A percentile compares a stretch with the other conserved stretches of the same genome.
These are phyloP conservation scores for Gryon sp. DNA, from an alignment of 1,140 invertebrate species.

Conservation along the genomic window DNA sequence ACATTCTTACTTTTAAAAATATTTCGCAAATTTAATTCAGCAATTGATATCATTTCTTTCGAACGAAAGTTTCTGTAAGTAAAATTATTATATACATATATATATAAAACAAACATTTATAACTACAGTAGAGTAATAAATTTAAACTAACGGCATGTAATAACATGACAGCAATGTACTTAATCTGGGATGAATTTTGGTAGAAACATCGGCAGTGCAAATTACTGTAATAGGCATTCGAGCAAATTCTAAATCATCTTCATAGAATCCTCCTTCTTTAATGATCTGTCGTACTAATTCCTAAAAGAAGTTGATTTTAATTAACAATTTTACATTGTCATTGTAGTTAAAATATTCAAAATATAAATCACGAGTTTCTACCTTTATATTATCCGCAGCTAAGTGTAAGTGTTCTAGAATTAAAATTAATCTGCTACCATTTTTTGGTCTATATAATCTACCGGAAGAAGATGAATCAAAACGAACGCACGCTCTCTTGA, in stretches of 20 bases:
- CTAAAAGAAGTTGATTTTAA: conserved; percentile 46
- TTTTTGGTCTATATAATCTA: conserved; percentile 73
- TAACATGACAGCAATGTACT: conserved; percentile 70
- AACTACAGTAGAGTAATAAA: not conserved
- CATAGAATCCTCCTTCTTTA: conserved; percentile 76
- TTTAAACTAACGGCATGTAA: conserved; percentile 66
- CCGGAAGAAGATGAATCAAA: conserved; percentile 74
- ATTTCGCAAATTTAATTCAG: conserved; percentile 69
- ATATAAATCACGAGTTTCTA: too few relatives aligned
- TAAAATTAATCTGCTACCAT: conserved; percentile 69
- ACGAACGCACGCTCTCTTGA: conserved; percentile 73
- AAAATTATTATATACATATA: too few relatives aligned
- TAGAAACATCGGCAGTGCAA: conserved; percentile 70
- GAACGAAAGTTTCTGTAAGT: conserved; percentile 38
- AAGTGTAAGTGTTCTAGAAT: conserved; percentile 74
- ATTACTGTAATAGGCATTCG: conserved; percentile 72
- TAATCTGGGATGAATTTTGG: conserved; percentile 74
- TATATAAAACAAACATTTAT: too few relatives aligned
- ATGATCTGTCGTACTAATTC: conserved; percentile 74
- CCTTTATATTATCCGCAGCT: conserved; percentile 72
- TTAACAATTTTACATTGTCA: not conserved
- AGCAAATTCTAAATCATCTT: conserved; percentile 76
- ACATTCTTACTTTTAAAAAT: conserved; percentile 61
- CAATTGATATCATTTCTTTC: conserved; percentile 67
- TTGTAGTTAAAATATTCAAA: conserved; percentile 7